Conservation (phyloP, 2,888 invertebrate genomes). For the Busseola fusca region DNA sequence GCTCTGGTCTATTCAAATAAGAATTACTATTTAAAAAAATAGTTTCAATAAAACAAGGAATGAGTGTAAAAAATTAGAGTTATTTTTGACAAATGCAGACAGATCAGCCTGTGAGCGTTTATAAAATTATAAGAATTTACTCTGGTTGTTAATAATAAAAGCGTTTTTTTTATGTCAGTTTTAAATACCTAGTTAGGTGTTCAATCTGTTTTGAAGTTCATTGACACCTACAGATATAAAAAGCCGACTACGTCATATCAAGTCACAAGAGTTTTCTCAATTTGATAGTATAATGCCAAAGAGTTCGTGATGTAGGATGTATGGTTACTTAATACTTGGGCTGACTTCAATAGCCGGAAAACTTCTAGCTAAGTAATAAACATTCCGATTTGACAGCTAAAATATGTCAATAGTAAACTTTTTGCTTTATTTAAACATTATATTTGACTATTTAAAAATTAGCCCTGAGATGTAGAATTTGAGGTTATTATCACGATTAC, state of each 20-base stretch:
- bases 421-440: not conserved
- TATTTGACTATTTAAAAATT: not conserved
- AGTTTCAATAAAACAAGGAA: conserved; percentile 46
- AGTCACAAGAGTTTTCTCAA: conserved; percentile 70
- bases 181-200: conserved; percentile 29
- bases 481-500: conserved; percentile 29
- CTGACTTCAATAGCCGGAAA: not conserved
- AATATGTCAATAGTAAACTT: not conserved
- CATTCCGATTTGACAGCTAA: not conserved
- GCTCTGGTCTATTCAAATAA: conserved; percentile 16
- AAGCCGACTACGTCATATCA: conserved; percentile 66
- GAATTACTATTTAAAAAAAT: conserved; percentile 35
- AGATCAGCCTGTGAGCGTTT: not conserved
- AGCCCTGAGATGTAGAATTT: conserved; percentile 24
- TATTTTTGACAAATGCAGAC: not conserved
- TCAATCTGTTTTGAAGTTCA: conserved; percentile 68
- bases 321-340: conserved; percentile 34
- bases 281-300: conserved; percentile 74
- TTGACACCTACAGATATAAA: conserved; percentile 70
- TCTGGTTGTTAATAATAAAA: conserved; percentile 29
- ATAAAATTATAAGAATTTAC: not conserved
- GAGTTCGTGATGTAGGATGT: conserved; percentile 37
- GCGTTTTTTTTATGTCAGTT: conserved; percentile 48
- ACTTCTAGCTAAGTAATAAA: not conserved
- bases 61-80: conserved; percentile 3